Evolutionary conservation across 2,113 vertebrate genomes (phyloP).

Genomic region (Bungarus multicinctus): DNA sequence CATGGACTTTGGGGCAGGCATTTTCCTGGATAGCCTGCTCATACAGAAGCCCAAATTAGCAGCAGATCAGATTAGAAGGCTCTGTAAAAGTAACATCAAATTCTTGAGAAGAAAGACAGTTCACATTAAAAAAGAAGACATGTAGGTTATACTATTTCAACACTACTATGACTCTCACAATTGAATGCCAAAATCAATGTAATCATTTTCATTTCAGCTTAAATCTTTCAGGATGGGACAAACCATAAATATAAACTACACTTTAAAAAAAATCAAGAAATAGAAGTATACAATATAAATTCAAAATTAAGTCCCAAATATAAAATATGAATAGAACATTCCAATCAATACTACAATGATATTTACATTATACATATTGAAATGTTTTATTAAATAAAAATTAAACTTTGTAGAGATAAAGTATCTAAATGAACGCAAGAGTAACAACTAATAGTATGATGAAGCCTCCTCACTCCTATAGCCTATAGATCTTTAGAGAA

Average conservation of each 20-base stretch:
- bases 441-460: background rate
- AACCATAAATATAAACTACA: background rate
- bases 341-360: background rate
- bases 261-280: background rate
- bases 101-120: background rate
- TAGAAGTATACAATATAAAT: background rate
- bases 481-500: slow-evolving; percentile 5
- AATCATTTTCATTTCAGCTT: background rate
- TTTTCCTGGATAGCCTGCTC: background rate
- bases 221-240: background rate
- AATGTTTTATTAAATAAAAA: slow-evolving; percentile 8
- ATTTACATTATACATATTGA: background rate
- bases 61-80: background rate
- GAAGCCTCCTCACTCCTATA: background rate
- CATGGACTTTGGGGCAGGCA: background rate
- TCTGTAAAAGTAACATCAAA: background rate
- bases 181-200: background rate
- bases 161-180: background rate
- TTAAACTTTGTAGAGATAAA: background rate
- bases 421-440: background rate
- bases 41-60: background rate
- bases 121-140: background rate
- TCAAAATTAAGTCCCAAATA: background rate
- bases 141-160: background rate
- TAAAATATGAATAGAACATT: background rate